Base-by-base conservation (phyloP, 2,888 invertebrate species). In the Chrysomela aeneicollis region DNA sequence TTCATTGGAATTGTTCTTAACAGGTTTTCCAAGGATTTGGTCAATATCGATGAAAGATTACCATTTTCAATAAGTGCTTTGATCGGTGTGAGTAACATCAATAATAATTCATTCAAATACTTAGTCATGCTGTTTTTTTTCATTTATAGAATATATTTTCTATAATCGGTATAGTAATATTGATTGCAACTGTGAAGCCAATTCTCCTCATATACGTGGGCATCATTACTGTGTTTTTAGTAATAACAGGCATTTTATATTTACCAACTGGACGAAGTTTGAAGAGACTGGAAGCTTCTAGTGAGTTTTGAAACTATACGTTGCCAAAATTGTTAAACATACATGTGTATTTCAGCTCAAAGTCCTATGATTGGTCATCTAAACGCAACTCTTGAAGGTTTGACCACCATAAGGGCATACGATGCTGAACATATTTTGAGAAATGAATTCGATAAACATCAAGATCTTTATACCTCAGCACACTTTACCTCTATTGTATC, bases 291-390 rank as follows among this genome's bases (percentile, higher is more conserved):
- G 77, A 78, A 65, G 77, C 77, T 35, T 72, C 75, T 18, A 74
- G 79, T 79, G 70, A 73, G 75, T 68, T 50, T 22, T 21, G 35
- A 46, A 15, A 42, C n/a, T 5, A 15, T 42, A 42, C n/a, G 10
- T 35, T 35, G 35, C 35, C 6, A 17, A 42, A 42, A 9, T 42
- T 58, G 1, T 22, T 42, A 22, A 47, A 17, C 6, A 4, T 42
- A 37, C 18, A n/a, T 46, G n/a, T 49, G 18, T n/a, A 37, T 52
- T 19, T 18, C 10, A 64, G 82, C 79, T 61, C 72, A 80, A 62
- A 81, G 81, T 70, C 82, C 82, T 2, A 74, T 82, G 63, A 69
- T 82, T 37, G 82, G 82, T 12, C 80, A 81, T 55, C 62, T 82
- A 10, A 82, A 81, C 64, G 76, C 82, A 12, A 77, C 81, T 3